phyloP scores from a whole-genome alignment of 2,888 invertebrate species.

The Macaria liturata region DNA sequence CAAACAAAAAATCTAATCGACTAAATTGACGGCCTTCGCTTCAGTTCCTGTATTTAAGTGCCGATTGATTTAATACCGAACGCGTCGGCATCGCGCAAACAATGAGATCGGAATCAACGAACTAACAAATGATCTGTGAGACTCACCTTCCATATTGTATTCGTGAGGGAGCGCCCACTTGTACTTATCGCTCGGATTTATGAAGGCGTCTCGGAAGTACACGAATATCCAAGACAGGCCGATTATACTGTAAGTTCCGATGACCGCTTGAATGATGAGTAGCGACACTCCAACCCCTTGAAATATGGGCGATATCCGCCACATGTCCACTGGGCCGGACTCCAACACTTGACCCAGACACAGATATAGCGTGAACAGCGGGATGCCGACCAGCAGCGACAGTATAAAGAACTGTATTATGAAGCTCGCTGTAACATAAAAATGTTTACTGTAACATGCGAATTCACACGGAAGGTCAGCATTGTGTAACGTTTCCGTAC shows the following conservation, averaged over 20 bases:
- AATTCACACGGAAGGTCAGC: slow-evolving; percentile 16
- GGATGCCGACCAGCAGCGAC: slow-evolving; percentile 91
- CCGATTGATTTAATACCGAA: slow-evolving; percentile 43
- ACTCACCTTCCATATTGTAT: slow-evolving; percentile 86
- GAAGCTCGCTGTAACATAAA: slow-evolving; percentile 87
- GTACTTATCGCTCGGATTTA: slow-evolving; percentile 90
- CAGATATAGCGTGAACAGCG: slow-evolving; percentile 92
- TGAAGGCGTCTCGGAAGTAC: slow-evolving; percentile 93
- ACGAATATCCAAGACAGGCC: slow-evolving; percentile 96
- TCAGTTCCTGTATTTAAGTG: slow-evolving; percentile 47
- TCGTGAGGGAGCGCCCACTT: slow-evolving; percentile 91
- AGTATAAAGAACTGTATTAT: slow-evolving; percentile 94
- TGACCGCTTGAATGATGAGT: slow-evolving; percentile 89
- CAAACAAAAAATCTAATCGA: slow-evolving; percentile 46
- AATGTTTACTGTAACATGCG: slow-evolving; percentile 29
- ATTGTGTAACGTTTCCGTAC: slow-evolving; percentile 55
- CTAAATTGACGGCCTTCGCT: slow-evolving; percentile 49
- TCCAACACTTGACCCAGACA: slow-evolving; percentile 93
- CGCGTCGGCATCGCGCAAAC: slow-evolving; percentile 44
- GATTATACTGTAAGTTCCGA: slow-evolving; percentile 94
- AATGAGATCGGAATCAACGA: slow-evolving; percentile 27
- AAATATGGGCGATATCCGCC: slow-evolving; percentile 95
- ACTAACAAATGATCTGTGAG: slow-evolving; percentile 4
- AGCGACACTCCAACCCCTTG: slow-evolving; percentile 94
- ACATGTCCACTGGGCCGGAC: slow-evolving; percentile 95